A percentile compares a stretch with the other conserved stretches of the same genome.
Evolutionary conservation across 1,140 invertebrate species (phyloP).

Genomic region (Dermatophagoides farinae): DNA sequence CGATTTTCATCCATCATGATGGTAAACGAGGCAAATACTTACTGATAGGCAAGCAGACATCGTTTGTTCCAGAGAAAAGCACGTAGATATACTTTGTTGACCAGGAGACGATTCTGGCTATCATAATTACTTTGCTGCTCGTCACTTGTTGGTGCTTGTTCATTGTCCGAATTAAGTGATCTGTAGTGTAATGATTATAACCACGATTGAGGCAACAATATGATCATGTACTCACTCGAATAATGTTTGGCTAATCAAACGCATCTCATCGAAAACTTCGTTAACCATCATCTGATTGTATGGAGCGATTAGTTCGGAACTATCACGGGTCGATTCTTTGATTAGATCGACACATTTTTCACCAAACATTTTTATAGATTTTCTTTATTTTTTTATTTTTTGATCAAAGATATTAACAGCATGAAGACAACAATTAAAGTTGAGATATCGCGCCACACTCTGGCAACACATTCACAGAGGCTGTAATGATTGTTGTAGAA

Average conservation of each 20-base stretch:
- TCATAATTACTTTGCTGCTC: slow-evolving; percentile 8
- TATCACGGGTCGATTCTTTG: slow-evolving; percentile 7
- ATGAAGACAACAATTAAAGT: neutral
- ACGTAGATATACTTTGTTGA: slow-evolving; percentile 53
- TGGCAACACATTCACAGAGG: too few relatives aligned
- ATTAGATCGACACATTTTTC: slow-evolving; percentile 12
- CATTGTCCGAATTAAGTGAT: neutral
- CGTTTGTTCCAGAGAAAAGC: slow-evolving; percentile 69
- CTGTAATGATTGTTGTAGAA: too few relatives aligned
- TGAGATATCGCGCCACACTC: too few relatives aligned
- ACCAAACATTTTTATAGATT: slow-evolving; percentile 13
- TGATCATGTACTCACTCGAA: slow-evolving; percentile 18
- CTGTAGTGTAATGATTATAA: neutral
- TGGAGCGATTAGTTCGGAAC: slow-evolving; percentile 4
- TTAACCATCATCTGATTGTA: slow-evolving; percentile 10
- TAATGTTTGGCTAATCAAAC: slow-evolving; percentile 47
- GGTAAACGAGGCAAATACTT: slow-evolving; percentile 20
- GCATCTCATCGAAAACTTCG: slow-evolving; percentile 54
- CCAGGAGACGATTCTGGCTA: slow-evolving; percentile 30
- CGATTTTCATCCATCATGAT: neutral
- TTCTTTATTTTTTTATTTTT: too few relatives aligned
- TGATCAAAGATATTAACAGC: neutral
- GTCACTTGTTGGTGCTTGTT: slow-evolving; percentile 9
- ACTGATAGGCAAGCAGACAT: slow-evolving; percentile 68
- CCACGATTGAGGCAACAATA: slow-evolving; percentile 7